Conservation (phyloP, 2,888 invertebrate species). For the Furcula furcula region DNA sequence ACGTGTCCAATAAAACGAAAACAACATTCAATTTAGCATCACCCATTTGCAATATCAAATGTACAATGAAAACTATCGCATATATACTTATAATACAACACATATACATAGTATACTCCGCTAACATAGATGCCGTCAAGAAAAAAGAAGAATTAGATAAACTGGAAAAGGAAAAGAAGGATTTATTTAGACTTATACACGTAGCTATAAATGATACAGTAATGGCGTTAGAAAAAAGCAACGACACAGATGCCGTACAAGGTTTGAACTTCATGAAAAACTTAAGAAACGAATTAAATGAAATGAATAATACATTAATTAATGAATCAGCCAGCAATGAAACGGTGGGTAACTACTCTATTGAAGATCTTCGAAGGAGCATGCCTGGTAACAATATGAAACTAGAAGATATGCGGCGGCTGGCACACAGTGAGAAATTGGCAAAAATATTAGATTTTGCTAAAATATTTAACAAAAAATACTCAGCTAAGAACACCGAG, state of each 20-base stretch:
- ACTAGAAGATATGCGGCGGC: background rate
- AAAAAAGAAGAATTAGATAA: constrained; percentile 23
- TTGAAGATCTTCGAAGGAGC: too few relatives aligned
- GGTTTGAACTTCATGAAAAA: constrained; percentile 39
- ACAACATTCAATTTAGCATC: background rate
- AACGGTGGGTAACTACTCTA: too few relatives aligned
- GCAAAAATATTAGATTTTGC: constrained; percentile 16
- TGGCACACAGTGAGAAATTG: background rate
- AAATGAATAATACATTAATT: constrained; percentile 30
- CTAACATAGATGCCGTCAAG: background rate
- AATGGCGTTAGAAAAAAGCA: constrained; percentile 26
- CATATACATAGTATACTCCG: background rate
- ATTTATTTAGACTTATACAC: constrained; percentile 41
- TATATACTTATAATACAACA: background rate
- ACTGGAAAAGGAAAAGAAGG: constrained; percentile 38
- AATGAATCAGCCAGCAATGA: too few relatives aligned
- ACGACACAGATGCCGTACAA: constrained; percentile 37
- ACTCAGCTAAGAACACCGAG: constrained; percentile 9
- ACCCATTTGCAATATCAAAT: background rate
- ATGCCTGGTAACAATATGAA: background rate
- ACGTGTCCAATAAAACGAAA: background rate
- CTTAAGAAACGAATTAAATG: constrained; percentile 38
- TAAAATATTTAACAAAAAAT: constrained; percentile 10
- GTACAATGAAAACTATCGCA: background rate
- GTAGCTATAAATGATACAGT: constrained; percentile 47